Evolutionary conservation across 2,797 vertebrate genomes (phyloP).

Genomic region (Esox masquinongy): DNA sequence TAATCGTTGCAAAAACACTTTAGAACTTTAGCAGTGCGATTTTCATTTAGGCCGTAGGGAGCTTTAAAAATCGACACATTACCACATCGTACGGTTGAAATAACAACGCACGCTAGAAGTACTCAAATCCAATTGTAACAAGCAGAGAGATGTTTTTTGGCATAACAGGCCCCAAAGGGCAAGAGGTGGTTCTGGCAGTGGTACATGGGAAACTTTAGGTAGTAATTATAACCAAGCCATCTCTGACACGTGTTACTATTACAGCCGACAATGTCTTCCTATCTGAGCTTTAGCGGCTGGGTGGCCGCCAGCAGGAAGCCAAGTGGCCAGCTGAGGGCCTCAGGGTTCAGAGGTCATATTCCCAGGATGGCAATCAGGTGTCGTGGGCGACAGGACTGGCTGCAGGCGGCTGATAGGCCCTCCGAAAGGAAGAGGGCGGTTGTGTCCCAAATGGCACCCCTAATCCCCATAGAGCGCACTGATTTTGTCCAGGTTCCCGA

Average conservation of each 20-base stretch:
- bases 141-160: no score
- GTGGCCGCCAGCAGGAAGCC: slow-evolving; percentile 21
- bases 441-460: not conserved
- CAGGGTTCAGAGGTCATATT: slow-evolving; percentile 34
- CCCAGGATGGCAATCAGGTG: slow-evolving; percentile 54
- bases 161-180: no score
- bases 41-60: no score
- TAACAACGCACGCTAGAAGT: no score
- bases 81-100: no score
- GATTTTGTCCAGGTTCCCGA: not conserved
- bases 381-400: slow-evolving; percentile 56
- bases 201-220: no score
- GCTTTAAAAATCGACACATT: no score
- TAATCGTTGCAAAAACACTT: no score
- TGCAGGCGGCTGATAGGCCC: slow-evolving; percentile 47
- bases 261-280: slow-evolving; percentile 13
- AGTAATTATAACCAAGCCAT: no score
- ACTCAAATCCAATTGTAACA: no score
- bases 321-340: not conserved
- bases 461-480: not conserved
- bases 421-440: slow-evolving; percentile 33
- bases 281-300: slow-evolving; percentile 32
- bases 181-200: no score
- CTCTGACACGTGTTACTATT: not conserved
- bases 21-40: no score